Percentiles rank a stretch among this genome's conserved stretches.
Evolutionary conservation across 2,113 vertebrate species (phyloP).

Genomic region (Gymnocephalus cernua): DNA sequence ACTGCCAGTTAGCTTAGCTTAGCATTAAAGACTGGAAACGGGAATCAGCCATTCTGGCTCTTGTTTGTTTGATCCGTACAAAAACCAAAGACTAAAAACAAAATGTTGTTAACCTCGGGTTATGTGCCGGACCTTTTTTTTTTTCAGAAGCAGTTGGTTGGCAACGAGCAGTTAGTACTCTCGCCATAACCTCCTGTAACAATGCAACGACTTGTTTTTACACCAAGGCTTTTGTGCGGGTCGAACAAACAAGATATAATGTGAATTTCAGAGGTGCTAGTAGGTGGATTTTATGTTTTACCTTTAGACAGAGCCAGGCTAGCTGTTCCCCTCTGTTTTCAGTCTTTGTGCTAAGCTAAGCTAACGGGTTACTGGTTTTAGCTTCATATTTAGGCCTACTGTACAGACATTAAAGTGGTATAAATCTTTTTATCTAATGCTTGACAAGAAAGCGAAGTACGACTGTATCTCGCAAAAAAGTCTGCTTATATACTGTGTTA

Average conservation of each 20-base stretch:
- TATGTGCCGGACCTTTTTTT: too few relatives aligned
- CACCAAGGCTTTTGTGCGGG: not conserved
- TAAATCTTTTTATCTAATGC: not conserved
- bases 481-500: too few relatives aligned
- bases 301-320: not conserved
- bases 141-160: too few relatives aligned
- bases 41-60: not conserved
- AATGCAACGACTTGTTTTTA: not conserved
- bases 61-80: not conserved
- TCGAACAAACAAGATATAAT: not conserved
- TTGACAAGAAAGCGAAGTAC: not conserved
- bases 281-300: not conserved
- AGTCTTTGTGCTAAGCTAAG: slow-evolving; percentile 11
- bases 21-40: not conserved
- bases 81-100: not conserved
- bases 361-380: not conserved
- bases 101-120: too few relatives aligned
- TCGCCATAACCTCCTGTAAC: not conserved
- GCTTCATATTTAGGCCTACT: not conserved
- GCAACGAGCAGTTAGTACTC: not conserved
- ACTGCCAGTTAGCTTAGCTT: not conserved
- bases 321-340: not conserved
- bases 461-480: too few relatives aligned
- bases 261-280: not conserved
- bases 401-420: not conserved